Conservation (phyloP, 2,113 vertebrate genomes). For the Pteronura brasiliensis region DNA sequence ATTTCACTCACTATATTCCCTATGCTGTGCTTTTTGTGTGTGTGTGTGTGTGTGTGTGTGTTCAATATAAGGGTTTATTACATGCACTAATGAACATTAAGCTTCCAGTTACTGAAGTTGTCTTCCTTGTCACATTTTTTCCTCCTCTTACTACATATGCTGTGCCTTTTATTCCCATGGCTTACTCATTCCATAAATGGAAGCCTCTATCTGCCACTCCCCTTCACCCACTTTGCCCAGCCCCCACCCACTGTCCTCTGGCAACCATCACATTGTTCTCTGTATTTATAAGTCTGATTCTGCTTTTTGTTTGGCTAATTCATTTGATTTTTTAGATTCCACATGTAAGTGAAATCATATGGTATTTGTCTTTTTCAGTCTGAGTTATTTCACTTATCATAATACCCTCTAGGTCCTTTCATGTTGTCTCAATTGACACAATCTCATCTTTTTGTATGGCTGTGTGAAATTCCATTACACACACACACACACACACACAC, state of each 20-base stretch:
- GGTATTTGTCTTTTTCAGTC: background rate
- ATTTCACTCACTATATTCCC: background rate
- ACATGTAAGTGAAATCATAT: background rate
- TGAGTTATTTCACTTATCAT: background rate
- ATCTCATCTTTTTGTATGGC: too few species aligned
- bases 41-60: too few species aligned
- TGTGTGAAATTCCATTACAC: too few species aligned
- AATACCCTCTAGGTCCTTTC: too few species aligned
- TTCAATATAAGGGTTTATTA: background rate
- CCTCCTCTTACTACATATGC: background rate
- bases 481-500: too few species aligned
- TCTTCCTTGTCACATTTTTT: background rate
- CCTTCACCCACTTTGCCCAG: background rate
- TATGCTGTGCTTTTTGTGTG: too few species aligned
- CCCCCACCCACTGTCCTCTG: background rate
- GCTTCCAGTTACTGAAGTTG: background rate
- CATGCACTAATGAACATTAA: background rate
- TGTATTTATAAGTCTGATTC: background rate
- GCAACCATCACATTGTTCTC: background rate
- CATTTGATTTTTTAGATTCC: background rate
- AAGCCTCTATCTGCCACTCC: background rate
- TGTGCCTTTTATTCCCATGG: background rate
- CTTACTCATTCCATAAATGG: background rate
- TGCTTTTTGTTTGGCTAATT: background rate
- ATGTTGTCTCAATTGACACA: too few species aligned